Evolutionary conservation across 2,888 invertebrate genomes (phyloP).

Genomic region (Stenoptilia bipunctidactyla): DNA sequence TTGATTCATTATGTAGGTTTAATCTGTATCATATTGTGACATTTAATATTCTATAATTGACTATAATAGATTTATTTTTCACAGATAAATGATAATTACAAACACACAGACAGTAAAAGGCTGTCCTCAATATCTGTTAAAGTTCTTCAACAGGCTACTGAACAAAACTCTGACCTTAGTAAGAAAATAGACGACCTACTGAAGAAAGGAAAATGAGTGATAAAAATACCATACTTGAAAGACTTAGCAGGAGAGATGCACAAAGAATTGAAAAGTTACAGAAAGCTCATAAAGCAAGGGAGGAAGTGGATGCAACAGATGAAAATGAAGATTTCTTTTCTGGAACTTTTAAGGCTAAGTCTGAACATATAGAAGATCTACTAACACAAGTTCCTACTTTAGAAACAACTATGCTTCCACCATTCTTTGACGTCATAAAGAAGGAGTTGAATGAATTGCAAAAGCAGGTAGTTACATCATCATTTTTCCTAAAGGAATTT

Average conservation of each 20-base stretch:
- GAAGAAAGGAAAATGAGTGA: constrained; percentile 60
- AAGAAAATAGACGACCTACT: constrained; percentile 57
- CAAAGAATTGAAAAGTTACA: constrained; percentile 76
- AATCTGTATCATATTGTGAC: constrained; percentile 13
- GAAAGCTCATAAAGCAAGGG: constrained; percentile 74
- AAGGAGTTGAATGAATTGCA: constrained; percentile 81
- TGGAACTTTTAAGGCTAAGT: constrained; percentile 76
- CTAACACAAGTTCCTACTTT: constrained; percentile 64
- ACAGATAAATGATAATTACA: constrained; percentile 46
- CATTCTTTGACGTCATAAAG: constrained; percentile 77
- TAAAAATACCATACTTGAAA: constrained; percentile 50
- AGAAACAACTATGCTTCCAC: constrained; percentile 61
- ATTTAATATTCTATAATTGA: constrained; percentile 15
- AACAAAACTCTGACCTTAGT: constrained; percentile 50
- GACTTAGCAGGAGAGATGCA: constrained; percentile 69
- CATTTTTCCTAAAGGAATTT: constrained; percentile 84
- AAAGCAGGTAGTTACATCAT: constrained; percentile 83
- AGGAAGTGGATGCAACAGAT: constrained; percentile 71
- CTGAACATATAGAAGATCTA: constrained; percentile 74
- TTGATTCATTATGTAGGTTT: constrained; percentile 31
- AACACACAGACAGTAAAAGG: constrained; percentile 43
- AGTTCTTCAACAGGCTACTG: constrained; percentile 59
- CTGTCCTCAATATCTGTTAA: constrained; percentile 32
- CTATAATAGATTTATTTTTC: constrained; percentile 17
- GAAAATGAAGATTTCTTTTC: constrained; percentile 81